Base-by-base conservation (phyloP, 2,113 vertebrate genomes). In the Nymphicus hollandicus region DNA sequence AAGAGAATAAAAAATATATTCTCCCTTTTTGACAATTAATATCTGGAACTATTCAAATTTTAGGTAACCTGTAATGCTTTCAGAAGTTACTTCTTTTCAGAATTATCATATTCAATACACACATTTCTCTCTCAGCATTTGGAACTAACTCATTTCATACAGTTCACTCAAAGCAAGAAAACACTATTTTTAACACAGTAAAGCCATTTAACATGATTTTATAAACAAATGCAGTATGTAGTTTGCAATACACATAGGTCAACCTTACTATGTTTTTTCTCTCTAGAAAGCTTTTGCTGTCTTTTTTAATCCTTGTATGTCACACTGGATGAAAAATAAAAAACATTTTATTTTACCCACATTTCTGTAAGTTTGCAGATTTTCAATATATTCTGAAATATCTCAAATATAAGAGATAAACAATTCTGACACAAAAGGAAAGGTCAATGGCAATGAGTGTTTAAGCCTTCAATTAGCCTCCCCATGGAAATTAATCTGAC, bases 331-430 rank as follows among this genome's bases (percentile, higher is more conserved):
- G 19, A 91, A 90, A 58, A 93, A 84, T 35, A 71, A 68, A n/a
- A n/a, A n/a, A 53, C 4, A 18, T 29, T 87, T 92, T 49, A 22
- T 47, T 77, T 93, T 74, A 53, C 70, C 66, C 11, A 69, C 27
- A 79, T 63, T 73, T 78, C 46, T 68, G 6, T 52, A 77, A 56
- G 7, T 89, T 86, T 92, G 17, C 27, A 81, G 76, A 68, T 83
- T 91, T 86, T 63, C 12, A 5, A 8, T 56, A 13, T 74, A 25
- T 41, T 63, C 65, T 52, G 72, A 91, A 89, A 55, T 39, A 61
- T 65, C 68, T 95, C 17, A 86, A 65, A 44, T 84, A 33, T 47
- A 91, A 89, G 71, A 71, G 78, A 68, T 49, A 95, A 95, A 88
- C n/a, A 47, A 61, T 39, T 47, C 43, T 93, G 65, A 83, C 65